Percentiles rank a stretch among this genome's conserved stretches.
phyloP scores from a whole-genome alignment of 2,797 vertebrate species.

The Peromyscus eremicus region DNA sequence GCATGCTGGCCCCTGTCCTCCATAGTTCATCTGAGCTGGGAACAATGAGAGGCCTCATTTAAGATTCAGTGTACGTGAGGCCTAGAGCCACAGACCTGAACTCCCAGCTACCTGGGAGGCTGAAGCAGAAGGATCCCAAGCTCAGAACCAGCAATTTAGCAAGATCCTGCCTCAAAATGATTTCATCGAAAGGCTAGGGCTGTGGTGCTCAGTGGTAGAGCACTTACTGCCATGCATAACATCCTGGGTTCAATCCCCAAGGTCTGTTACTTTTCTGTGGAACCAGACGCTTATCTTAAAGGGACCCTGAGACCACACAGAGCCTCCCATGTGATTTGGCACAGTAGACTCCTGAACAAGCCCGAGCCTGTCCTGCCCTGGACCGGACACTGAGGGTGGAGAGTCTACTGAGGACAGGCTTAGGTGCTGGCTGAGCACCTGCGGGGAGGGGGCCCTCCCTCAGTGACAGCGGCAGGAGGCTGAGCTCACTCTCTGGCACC shows the following conservation, averaged over 20 bases:
- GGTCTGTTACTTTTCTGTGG: not conserved
- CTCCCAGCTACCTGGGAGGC: not conserved
- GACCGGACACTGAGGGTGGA: not conserved
- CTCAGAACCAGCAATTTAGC: not conserved
- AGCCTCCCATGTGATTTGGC: not conserved
- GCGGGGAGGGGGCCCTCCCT: not conserved
- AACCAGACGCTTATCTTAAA: not conserved
- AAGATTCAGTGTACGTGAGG: not conserved
- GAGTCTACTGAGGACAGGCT: not conserved
- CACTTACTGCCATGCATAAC: not conserved
- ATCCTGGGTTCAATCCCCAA: not conserved
- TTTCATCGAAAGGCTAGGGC: not conserved
- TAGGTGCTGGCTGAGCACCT: not conserved
- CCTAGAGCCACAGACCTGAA: no score
- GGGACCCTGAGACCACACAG: not conserved
- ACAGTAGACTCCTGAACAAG: not conserved
- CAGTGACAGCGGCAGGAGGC: not conserved
- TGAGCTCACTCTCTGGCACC: conserved; percentile 44
- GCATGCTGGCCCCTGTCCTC: accelerated
- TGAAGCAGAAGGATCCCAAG: not conserved
- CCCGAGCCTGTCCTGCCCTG: not conserved
- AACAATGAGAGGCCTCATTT: not conserved
- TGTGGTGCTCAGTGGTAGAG: not conserved
- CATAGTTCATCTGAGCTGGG: not conserved
- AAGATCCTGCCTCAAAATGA: not conserved